Percentiles rank a stretch among this genome's conserved stretches.
These are phyloP conservation scores for Dendroctonus valens DNA, from an alignment of 1,140 invertebrate species.

Conservation along the genomic window DNA sequence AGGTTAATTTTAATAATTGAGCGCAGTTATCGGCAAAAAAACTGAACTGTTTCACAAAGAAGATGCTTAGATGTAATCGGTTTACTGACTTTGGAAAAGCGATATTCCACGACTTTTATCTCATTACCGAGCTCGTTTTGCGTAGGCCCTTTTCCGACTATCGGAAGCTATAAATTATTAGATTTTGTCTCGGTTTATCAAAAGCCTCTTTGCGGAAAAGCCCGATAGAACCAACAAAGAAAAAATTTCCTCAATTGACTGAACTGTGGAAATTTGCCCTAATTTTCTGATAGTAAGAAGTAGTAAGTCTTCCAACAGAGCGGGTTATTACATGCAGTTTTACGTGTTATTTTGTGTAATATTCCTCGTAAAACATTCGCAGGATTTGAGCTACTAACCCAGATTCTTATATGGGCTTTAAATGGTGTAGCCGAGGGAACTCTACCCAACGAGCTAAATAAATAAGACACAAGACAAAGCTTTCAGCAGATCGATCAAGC, in stretches of 20 bases:
- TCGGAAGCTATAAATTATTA: conserved; percentile 6
- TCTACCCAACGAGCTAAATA: neutral
- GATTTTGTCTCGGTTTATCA: conserved; percentile 2
- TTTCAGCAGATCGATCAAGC: too few species aligned
- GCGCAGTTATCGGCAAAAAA: neutral
- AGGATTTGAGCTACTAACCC: conserved; percentile 3
- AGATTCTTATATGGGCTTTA: conserved; percentile 1
- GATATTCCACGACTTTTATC: conserved; percentile 2
- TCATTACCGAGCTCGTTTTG: conserved; percentile 3
- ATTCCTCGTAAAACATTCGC: neutral
- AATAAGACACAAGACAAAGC: neutral
- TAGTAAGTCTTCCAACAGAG: neutral
- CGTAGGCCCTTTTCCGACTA: neutral
- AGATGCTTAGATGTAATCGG: neutral
- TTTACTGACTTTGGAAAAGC: neutral
- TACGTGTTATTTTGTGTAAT: conserved; percentile 3
- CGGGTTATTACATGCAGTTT: neutral
- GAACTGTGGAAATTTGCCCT: neutral
- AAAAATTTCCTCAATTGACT: neutral
- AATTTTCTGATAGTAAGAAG: neutral
- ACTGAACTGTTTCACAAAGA: neutral
- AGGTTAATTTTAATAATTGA: too few species aligned
- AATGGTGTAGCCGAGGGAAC: neutral
- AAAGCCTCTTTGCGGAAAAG: conserved; percentile 2
- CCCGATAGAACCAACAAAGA: neutral